Percentiles rank a stretch among this genome's conserved stretches.
These are phyloP conservation scores for Eupelmus urozonus DNA, from an alignment of 2,888 invertebrate genomes.

Conservation along the genomic window DNA sequence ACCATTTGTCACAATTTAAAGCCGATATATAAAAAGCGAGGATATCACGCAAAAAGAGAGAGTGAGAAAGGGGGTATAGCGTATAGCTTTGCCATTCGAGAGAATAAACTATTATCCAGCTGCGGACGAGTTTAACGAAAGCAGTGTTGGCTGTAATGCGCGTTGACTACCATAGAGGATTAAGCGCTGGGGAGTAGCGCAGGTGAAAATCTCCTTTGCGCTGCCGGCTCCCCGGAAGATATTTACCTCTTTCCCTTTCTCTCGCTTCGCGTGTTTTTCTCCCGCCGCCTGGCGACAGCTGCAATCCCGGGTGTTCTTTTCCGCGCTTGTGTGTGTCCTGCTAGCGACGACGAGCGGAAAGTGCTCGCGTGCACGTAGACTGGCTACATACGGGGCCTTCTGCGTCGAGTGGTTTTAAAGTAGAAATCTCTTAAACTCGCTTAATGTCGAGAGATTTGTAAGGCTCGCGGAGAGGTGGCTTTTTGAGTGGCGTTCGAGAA, in stretches of 20 bases:
- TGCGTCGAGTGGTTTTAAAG: no score
- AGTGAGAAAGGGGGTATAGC: constrained; percentile 6
- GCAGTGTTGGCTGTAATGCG: constrained; percentile 44
- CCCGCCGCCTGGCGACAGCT: constrained; percentile 7
- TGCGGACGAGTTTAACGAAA: constrained; percentile 41
- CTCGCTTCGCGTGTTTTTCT: not conserved
- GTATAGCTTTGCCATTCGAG: constrained; percentile 24
- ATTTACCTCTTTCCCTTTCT: constrained; percentile 33
- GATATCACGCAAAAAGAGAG: not conserved
- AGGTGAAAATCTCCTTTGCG: constrained; percentile 56
- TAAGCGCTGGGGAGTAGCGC: constrained; percentile 4
- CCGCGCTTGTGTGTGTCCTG: not conserved
- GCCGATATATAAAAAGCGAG: constrained; percentile 43
- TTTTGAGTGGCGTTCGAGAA: no score
- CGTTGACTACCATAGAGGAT: constrained; percentile 37
- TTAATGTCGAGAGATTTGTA: no score
- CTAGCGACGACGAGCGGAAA: not conserved
- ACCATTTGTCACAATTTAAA: constrained; percentile 57
- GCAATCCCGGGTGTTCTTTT: constrained; percentile 13
- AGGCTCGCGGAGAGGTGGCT: no score
- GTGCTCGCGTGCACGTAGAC: not conserved
- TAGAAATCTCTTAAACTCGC: not conserved
- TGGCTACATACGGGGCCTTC: no score
- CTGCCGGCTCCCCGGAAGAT: constrained; percentile 11
- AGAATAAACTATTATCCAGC: constrained; percentile 56